Evolutionary conservation across 1,140 invertebrate genomes (phyloP), one percentile per base, ranked within the genome.

Genomic region (Stenopsyche tienmushanensis): DNA sequence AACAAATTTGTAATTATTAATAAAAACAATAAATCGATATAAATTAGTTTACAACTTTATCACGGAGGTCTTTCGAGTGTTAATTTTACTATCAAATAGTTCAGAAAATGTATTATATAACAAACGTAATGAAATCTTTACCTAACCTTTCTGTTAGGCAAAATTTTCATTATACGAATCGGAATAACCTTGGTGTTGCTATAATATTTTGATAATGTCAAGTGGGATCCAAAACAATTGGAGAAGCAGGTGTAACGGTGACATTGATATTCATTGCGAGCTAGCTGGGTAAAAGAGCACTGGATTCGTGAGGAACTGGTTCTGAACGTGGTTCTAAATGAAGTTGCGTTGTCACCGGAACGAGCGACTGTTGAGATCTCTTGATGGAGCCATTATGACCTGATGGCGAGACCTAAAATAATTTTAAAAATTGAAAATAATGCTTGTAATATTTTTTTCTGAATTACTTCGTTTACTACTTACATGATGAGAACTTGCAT

Each of bases 401-500:
- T n/a, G 39, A 29, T 23, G 64, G 64, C 13, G 68, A 70, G n/a
- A 62, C 53, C 67, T 69, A 59, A 10, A 50, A 60, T 5, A 24
- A 49, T 29, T 8, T 57, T 7, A 57, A 34, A 26, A 47, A 17
- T 47, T 9, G n/a, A 5, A 39, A 39, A 39, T 39, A 39, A 8
- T 5, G n/a, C 7, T 39, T 39, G n/a, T 39, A n/a, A 49, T 18
- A 49, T 18, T 49, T 2, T 47, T 15, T 53, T 8, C 5, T 9
- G 15, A 39, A 20, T 10, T 52, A 24, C n/a, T 7, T 8, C 18
- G 8, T 7, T 7, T n/a, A 41, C 8, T 7, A 34, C 62, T 66
- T 66, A 70, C 62, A 9, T 44, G 60, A 26, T 64, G 53, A 7
- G 55, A 62, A 45, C 59, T 70, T n/a, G 59, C 44, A 42, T 66